Evolutionary conservation across 1,140 invertebrate genomes (phyloP).

Genomic region (Bemisia tabaci): DNA sequence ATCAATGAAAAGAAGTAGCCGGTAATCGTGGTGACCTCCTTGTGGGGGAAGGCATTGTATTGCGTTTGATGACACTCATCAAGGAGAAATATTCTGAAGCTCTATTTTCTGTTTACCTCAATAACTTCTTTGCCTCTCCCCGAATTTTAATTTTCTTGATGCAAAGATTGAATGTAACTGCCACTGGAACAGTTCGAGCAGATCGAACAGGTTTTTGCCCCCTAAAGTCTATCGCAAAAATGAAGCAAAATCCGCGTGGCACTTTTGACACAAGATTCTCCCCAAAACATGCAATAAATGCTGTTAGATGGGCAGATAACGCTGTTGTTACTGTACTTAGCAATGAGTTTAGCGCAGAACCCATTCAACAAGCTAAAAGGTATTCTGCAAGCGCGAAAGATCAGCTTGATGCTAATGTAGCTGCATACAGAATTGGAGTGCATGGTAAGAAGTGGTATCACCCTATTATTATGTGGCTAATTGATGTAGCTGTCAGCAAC

Average conservation of each 20-base stretch:
- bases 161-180: too few species aligned
- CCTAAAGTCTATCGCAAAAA: not conserved
- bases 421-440: constrained; percentile 18
- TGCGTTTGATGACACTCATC: too few species aligned
- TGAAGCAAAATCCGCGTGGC: not conserved
- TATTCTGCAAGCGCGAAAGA: constrained; percentile 15
- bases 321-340: not conserved
- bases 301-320: not conserved
- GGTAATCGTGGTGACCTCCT: too few species aligned
- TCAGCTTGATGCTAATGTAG: constrained; percentile 17
- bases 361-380: not conserved
- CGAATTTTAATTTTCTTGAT: too few species aligned
- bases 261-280: not conserved
- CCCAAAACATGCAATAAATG: too few species aligned
- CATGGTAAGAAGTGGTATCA: constrained; percentile 22
- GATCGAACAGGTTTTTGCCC: not conserved
- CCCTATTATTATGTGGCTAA: constrained; percentile 16
- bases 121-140: too few species aligned
- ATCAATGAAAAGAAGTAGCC: too few species aligned
- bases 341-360: not conserved
- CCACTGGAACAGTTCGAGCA: too few species aligned
- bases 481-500: constrained; percentile 9
- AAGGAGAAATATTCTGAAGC: too few species aligned
- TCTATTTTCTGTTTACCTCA: too few species aligned
- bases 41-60: too few species aligned